Conservation (phyloP, 1,140 invertebrate species). For the Leptinotarsa undecemlineata region DNA sequence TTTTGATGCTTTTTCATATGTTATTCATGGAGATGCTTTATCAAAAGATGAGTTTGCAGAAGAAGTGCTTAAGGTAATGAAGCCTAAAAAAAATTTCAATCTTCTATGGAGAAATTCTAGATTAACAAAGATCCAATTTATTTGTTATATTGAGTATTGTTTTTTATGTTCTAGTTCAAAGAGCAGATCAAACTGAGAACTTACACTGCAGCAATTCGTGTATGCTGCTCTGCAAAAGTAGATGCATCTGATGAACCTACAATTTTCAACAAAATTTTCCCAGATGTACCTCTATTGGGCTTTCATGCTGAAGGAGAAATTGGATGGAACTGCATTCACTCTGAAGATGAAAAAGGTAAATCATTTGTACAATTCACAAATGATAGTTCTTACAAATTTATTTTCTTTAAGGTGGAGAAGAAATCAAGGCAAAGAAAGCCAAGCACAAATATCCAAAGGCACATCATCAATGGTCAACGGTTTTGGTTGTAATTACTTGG, state of each 20-base stretch:
- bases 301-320: conserved; percentile 43
- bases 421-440: conserved; percentile 21
- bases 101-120: neutral
- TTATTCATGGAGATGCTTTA: conserved; percentile 38
- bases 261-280: conserved; percentile 43
- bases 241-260: conserved; percentile 35
- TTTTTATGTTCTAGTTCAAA: conserved; percentile 40
- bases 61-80: conserved; percentile 36
- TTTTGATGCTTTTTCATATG: conserved; percentile 37
- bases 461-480: conserved; percentile 32
- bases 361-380: neutral
- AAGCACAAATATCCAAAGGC: conserved; percentile 30
- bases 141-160: neutral
- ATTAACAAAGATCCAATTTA: neutral
- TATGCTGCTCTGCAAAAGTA: conserved; percentile 43
- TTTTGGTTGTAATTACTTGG: conserved; percentile 36
- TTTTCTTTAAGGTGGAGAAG: conserved; percentile 9
- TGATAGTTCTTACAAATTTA: neutral
- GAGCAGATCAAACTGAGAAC: conserved; percentile 34
- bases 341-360: conserved; percentile 1
- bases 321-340: conserved; percentile 42
- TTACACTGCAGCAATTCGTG: conserved; percentile 37
- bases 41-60: conserved; percentile 40
- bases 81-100: neutral
- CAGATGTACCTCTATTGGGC: conserved; percentile 38